Percentiles rank a stretch among this genome's conserved stretches.
phyloP scores from a whole-genome alignment of 30 jellyfish, hydroid and myxozoan species.

The Hydractinia echinata region DNA sequence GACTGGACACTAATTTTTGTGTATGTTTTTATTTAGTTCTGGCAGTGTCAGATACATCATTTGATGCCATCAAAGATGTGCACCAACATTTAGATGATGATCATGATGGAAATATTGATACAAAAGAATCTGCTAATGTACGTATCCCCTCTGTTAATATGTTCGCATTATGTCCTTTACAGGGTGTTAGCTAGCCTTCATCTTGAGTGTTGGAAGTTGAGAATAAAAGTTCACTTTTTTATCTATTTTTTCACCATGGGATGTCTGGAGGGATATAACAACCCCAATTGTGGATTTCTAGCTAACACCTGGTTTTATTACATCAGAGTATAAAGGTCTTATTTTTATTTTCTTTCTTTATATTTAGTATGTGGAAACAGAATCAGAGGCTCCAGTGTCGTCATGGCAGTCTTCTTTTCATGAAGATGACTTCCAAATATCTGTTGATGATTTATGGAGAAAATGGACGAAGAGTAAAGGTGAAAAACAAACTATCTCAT shows the following conservation, averaged over 20 bases:
- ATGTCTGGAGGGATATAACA: too few species aligned
- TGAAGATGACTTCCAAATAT: conserved; percentile 49
- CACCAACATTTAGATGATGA: conserved; percentile 88
- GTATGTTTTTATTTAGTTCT: background rate
- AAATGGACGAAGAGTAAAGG: conserved; percentile 79
- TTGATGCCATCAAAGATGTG: conserved; percentile 64
- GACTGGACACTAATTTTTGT: background rate
- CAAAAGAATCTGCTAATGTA: conserved; percentile 73
- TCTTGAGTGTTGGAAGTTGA: background rate
- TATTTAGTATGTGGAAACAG: conserved; percentile 32
- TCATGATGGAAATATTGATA: conserved; percentile 74
- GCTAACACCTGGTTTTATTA: too few species aligned
- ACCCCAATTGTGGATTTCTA: too few species aligned
- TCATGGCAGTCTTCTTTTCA: conserved; percentile 58
- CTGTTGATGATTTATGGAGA: conserved; percentile 78
- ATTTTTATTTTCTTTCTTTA: background rate
- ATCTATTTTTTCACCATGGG: too few species aligned
- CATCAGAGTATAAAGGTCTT: background rate
- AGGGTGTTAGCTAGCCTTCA: background rate
- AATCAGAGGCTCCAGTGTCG: conserved; percentile 45
- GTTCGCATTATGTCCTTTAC: background rate
- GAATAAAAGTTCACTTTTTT: background rate
- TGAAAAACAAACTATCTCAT: conserved; percentile 6
- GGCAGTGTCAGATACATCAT: conserved; percentile 19
- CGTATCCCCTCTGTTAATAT: background rate